Base-by-base conservation (phyloP, 2,888 invertebrate species). In the Temnothorax ravouxi region DNA sequence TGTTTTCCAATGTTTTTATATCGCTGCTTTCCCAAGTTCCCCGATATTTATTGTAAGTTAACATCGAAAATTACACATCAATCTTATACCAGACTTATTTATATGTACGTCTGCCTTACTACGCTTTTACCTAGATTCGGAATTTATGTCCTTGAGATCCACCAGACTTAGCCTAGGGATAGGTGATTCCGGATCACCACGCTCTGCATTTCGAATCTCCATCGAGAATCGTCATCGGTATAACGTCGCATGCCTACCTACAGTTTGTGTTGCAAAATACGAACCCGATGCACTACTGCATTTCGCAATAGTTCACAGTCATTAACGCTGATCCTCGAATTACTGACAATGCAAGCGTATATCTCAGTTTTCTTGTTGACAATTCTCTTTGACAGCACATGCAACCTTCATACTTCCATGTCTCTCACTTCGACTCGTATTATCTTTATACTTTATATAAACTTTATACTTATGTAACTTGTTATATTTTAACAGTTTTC, bases 161-260 rank as follows among this genome's bases (percentile, higher is more conserved):
- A 13, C 0, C 5, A 44, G 25, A 76, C 38, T 34, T 18, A 59
- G 25, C 47, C 18, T 0, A 34, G 34, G n/a, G 9, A 34, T 47
- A 9, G 3, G 9, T 21, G 21, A 21, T 71, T 79, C 38, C 72
- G 67, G 87, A 91, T 91, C 92, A 84, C 90, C 93, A 87, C 91
- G 89, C 92, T 94, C 91, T 93, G 92, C 91, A 92, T 89, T 21
- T 86, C 61, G n/a, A 88, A 86, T 85, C 83, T 88, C 80, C 86
- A 88, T 25, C 91, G 92, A 93, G 91, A 89, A 92, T 92, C 90
- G 91, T 91, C 84, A 85, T 84, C 87, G 86, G 91, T 92, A 91
- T 88, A 88, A 88, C 82, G 81, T 91, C 38, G 91, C 92, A 92
- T 92, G 91, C 84, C 74, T 54, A 85, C 84, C 74, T 54, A 85